Base-by-base conservation (phyloP, 2,888 invertebrate species). In the Parochlus steinenii region DNA sequence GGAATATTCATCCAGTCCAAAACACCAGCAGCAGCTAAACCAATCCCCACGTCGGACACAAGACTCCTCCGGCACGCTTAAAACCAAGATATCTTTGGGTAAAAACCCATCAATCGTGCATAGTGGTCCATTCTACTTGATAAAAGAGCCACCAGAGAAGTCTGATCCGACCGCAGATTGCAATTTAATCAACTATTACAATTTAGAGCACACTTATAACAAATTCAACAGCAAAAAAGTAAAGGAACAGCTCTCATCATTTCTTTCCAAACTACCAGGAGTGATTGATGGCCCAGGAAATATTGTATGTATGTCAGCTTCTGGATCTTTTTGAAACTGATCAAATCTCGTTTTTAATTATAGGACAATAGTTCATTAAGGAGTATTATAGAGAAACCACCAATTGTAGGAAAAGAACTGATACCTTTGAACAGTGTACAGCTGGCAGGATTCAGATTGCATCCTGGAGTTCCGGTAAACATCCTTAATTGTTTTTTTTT, bases 51-150 rank as follows among this genome's bases (percentile, higher is more conserved):
- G 90, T 90, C 54, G 87, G 81, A 49, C 75, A 45, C 90, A 92
- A 62, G 93, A 95, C 65, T 90, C 93, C 41, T 90, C 92, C 47
- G 95, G 93, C 52, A 95, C 93, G 44, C 70, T 95, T 47, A 93
- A 93, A 67, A 92, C 93, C 48, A 95, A 93, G 47, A 95, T 95
- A 65, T 87, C 90, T 43, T 66, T 95, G 46, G 93, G 93, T 47
- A 93, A 93, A 63, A 92, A 90, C 57, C 93, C 95, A 39, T 85
- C 92, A 39, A 92, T 95, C 49, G 87, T 93, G 61, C 89, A 90
- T 60, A 87, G 87, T 64, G 93, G 93, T 52, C 93, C 93, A 50
- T 95, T 95, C 64, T 95, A 95, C 67, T 78, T 95, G 58, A 86
- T 93, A 80, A 90, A 89, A 69, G 90, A 90, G 63, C 83, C 86